Conservation (phyloP, 2,797 vertebrate species). For the Adelosebastes latens region DNA sequence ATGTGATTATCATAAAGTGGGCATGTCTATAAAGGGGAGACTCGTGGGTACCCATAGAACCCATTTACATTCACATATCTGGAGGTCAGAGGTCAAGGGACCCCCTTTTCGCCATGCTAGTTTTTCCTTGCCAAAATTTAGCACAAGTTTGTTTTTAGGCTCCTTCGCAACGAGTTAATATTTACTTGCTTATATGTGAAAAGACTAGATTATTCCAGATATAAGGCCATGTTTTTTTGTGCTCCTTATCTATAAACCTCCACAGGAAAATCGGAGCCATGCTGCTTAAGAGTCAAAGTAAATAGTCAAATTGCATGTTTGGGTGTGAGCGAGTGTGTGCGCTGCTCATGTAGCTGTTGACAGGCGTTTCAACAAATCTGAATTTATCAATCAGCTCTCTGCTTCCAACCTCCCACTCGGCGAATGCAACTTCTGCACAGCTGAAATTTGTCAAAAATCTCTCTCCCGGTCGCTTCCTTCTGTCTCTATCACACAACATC, state of each 20-base stretch:
- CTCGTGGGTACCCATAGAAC: too few relatives aligned
- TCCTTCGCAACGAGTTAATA: background rate
- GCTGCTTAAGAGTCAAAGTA: background rate
- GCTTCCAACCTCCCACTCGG: constrained; percentile 13
- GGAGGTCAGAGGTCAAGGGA: too few relatives aligned
- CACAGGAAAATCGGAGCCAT: background rate
- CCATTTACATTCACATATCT: too few relatives aligned
- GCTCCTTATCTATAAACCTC: background rate
- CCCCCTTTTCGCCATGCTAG: too few relatives aligned
- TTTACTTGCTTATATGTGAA: background rate
- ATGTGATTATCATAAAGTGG: too few relatives aligned
- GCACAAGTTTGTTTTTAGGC: too few relatives aligned
- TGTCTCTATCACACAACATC: constrained; percentile 23
- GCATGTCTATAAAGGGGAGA: too few relatives aligned
- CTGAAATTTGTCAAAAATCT: constrained; percentile 19
- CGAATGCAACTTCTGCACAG: background rate
- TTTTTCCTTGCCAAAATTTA: too few relatives aligned
- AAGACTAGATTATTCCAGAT: background rate
- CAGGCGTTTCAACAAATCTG: background rate
- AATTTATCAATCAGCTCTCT: constrained; percentile 30
- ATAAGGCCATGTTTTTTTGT: background rate
- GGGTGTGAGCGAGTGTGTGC: background rate
- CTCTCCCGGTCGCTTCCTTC: background rate
- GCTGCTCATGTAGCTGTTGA: background rate
- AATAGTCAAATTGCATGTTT: background rate